A percentile compares a stretch with the other conserved stretches of the same genome.
Evolutionary conservation across 2,888 invertebrate genomes (phyloP).

Genomic region (Pseudoips prasinana): DNA sequence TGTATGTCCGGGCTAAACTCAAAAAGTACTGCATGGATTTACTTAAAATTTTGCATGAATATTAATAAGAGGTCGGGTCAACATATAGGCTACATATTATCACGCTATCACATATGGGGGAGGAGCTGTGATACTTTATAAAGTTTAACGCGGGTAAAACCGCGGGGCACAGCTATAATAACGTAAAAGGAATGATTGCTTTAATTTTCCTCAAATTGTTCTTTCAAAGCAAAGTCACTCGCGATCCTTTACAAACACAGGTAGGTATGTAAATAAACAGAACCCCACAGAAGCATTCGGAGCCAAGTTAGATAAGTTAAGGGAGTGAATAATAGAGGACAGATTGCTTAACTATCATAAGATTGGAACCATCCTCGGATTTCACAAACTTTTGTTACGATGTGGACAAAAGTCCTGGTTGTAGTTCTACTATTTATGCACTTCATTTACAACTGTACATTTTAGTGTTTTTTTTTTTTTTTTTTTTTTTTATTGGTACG

Average conservation of each 20-base stretch:
- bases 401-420: conserved; percentile 14
- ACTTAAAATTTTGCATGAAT: too few species aligned
- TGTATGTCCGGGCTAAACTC: too few species aligned
- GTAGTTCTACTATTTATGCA: conserved; percentile 8
- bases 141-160: too few species aligned
- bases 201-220: conserved; percentile 39
- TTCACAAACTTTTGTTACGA: conserved; percentile 39
- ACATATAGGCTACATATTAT: too few species aligned
- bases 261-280: conserved; percentile 43
- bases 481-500: too few species aligned
- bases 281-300: conserved; percentile 33
- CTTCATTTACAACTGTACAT: neutral
- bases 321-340: conserved; percentile 46
- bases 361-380: conserved; percentile 34
- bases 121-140: too few species aligned
- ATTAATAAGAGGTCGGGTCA: too few species aligned
- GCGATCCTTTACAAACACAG: conserved; percentile 34
- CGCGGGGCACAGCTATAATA: too few species aligned
- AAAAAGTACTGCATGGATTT: too few species aligned
- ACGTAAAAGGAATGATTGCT: conserved; percentile 31
- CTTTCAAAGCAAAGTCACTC: conserved; percentile 31
- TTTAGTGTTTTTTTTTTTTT: too few species aligned
- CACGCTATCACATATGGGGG: too few species aligned
- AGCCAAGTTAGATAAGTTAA: conserved; percentile 40
- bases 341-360: conserved; percentile 48